These are phyloP conservation scores for Antitype chi DNA, from an alignment of 2,888 invertebrate species.

Conservation along the genomic window DNA sequence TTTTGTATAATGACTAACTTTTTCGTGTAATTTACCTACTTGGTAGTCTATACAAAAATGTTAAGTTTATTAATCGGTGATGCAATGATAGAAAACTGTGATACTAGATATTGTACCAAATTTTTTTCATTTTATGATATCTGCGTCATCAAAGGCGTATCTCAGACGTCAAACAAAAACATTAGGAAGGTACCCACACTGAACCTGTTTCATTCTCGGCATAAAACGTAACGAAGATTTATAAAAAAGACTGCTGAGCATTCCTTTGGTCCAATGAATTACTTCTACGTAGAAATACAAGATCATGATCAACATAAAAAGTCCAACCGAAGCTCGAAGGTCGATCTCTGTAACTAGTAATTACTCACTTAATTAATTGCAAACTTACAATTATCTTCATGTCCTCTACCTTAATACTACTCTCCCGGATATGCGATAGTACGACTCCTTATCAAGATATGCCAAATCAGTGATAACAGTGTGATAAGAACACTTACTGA, in stretches of 20 bases:
- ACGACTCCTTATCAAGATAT: conserved; percentile 51
- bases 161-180: background rate
- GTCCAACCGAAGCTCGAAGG: background rate
- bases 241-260: background rate
- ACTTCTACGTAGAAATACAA: background rate
- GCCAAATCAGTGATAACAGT: conserved; percentile 50
- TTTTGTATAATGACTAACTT: conserved; percentile 2
- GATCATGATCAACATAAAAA: conserved; percentile 7
- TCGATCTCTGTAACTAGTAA: background rate
- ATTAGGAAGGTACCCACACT: background rate
- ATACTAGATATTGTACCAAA: background rate
- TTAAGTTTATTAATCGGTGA: background rate
- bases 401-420: conserved; percentile 26
- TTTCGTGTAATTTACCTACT: background rate
- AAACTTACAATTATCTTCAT: conserved; percentile 26
- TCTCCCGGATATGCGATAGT: conserved; percentile 63
- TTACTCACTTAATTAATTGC: conserved; percentile 2
- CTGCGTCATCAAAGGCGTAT: no score
- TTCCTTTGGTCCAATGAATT: background rate
- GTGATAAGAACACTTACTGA: conserved; percentile 48
- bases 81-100: background rate
- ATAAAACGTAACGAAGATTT: background rate
- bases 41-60: conserved; percentile 9
- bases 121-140: background rate
- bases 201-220: background rate